A percentile compares a stretch with the other conserved stretches of the same genome.
These are phyloP conservation scores for Lamellibrachia columna DNA, from an alignment of 2,888 invertebrate genomes.

Conservation along the genomic window DNA sequence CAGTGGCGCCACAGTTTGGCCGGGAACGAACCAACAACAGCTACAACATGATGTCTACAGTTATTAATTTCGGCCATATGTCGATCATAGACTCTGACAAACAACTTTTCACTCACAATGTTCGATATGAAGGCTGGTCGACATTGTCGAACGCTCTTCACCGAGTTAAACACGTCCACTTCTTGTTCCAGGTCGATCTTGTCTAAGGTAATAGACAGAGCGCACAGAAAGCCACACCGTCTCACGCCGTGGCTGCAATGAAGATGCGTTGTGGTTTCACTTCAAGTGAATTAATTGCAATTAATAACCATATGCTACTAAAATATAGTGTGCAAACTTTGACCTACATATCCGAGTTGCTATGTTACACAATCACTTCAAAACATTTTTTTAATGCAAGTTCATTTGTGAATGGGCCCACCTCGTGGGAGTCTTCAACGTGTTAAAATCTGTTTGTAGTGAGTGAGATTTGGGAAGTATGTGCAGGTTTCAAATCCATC, in stretches of 20 bases:
- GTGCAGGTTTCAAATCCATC: too few species aligned
- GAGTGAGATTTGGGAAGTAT: too few species aligned
- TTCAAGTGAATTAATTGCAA: neutral
- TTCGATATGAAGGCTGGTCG: neutral
- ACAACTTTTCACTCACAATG: neutral
- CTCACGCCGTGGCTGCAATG: neutral
- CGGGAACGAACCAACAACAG: neutral
- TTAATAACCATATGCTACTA: neutral
- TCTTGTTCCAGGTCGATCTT: neutral
- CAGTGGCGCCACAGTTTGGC: neutral
- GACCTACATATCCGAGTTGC: too few species aligned
- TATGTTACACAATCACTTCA: too few species aligned
- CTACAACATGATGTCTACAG: neutral
- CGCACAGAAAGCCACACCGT: neutral
- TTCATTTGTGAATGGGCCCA: too few species aligned
- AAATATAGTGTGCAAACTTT: neutral
- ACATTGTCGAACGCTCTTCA: neutral
- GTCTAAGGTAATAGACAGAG: neutral
- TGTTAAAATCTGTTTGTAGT: too few species aligned
- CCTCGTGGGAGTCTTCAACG: too few species aligned
- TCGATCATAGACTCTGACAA: neutral
- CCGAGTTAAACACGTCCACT: constrained; percentile 11
- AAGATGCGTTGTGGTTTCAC: neutral
- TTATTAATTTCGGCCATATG: neutral
- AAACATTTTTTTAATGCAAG: too few species aligned